Conservation (phyloP, 2,888 invertebrate species). For the Brachyopa scutellaris region DNA sequence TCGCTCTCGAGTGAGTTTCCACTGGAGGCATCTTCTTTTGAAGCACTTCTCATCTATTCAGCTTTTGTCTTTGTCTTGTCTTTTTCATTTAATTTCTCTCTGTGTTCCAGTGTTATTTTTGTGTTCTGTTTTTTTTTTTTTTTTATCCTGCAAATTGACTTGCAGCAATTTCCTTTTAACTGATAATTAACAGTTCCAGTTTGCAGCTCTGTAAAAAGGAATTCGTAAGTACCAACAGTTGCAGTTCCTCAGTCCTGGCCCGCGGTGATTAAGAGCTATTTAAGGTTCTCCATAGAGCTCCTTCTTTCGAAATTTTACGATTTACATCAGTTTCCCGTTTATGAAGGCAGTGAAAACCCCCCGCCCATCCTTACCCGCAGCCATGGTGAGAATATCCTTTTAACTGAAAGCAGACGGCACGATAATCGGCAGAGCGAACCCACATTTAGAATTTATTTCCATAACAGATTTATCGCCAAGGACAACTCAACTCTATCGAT, state of each 20-base stretch:
- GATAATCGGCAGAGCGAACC: constrained; percentile 38
- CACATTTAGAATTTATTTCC: constrained; percentile 57
- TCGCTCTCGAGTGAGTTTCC: constrained; percentile 28
- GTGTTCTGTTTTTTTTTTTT: not conserved
- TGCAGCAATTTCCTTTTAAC: constrained; percentile 36
- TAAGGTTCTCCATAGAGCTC: not conserved
- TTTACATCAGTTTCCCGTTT: constrained; percentile 15
- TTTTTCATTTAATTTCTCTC: too few species aligned
- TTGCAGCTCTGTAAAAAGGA: constrained; percentile 21
- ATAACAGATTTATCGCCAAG: constrained; percentile 62
- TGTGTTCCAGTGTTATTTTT: not conserved
- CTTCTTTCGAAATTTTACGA: constrained; percentile 6
- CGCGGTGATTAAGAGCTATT: not conserved
- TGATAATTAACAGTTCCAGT: constrained; percentile 44
- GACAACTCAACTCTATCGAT: constrained; percentile 56
- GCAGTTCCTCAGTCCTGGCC: not conserved
- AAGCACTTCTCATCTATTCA: constrained; percentile 8
- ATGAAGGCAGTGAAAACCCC: not conserved
- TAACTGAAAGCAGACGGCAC: constrained; percentile 24
- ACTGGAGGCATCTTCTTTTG: constrained; percentile 40
- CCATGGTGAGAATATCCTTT: constrained; percentile 29
- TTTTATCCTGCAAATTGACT: constrained; percentile 17
- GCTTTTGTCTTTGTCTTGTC: not conserved
- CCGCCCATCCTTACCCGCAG: too few species aligned
- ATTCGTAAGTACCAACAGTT: constrained; percentile 38